Evolutionary conservation across 2,113 vertebrate species (phyloP), one percentile per base, ranked within the genome.

Genomic region (Parotia lawesii): DNA sequence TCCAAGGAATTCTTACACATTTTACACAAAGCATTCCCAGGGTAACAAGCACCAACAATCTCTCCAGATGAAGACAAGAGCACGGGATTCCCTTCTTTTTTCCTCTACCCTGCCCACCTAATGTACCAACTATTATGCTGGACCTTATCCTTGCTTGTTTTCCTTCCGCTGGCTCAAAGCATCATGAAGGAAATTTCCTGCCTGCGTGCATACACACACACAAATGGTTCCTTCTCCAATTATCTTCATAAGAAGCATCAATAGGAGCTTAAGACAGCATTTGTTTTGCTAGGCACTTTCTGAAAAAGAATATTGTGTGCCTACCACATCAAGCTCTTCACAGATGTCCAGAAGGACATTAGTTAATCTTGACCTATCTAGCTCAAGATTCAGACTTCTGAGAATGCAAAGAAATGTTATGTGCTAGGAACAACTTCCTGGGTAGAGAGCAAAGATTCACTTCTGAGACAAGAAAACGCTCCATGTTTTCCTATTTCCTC

Each of bases 121-220:
- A 83, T 2, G 2, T 64, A 87, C 12, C 60, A 84, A 5, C 40
- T 51, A 22, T 15, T 60, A 56, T 6, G 11, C 7, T 72, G 45
- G 27, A 58, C 31, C 5, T 76, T 61, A 73, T 22, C 37, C 27
- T 77, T 64, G 40, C 35, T 66, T 10, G 2, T 70, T 77, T 70
- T 91, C 58, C 50, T 38, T 61, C 40, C 47, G 44, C 31, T 77
- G 18, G 27, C 27, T 54, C 54, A 86, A 80, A 89, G 58, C 20
- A 65, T 28, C 31, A 60, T 7, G 1, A 60, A 69, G 24, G 22
- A 72, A 47, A 80, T 73, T 44, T 42, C 50, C 40, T 87, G 35
- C 5, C 5, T 5, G 1, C 7, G 3, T 8, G 5, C 27, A 15
- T 8, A 20, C 56, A 11, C 9, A 47, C 12, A 44, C 3, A 31